Conservation (phyloP, 2,797 vertebrate genomes). For the Ceryle rudis region DNA sequence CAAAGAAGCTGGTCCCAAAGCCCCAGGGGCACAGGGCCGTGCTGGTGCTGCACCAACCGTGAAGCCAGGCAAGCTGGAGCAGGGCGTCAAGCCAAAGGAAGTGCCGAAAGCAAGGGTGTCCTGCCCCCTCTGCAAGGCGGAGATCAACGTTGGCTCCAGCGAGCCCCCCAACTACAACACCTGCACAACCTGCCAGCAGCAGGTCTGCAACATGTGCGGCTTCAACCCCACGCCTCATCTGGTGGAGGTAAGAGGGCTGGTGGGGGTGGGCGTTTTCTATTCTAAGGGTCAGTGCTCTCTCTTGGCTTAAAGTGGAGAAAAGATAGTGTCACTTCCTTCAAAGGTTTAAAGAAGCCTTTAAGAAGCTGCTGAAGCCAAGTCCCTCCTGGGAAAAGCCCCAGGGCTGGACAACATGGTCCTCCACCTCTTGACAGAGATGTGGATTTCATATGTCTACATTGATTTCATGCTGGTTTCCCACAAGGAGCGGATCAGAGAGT, state of each 20-base stretch:
- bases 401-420: neutral
- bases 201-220: slow-evolving; percentile 98
- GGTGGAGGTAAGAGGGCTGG: slow-evolving; percentile 89
- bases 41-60: slow-evolving; percentile 34
- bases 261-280: rapidly evolving
- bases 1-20: slow-evolving; percentile 84
- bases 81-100: slow-evolving; percentile 87
- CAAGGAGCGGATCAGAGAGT: neutral
- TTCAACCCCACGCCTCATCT: slow-evolving; percentile 98
- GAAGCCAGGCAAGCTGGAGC: slow-evolving; percentile 76
- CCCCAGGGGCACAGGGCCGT: slow-evolving; percentile 70
- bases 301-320: neutral
- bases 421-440: neutral
- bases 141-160: slow-evolving; percentile 87
- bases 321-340: neutral
- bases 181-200: slow-evolving; percentile 92
- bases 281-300: rapidly evolving
- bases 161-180: slow-evolving; percentile 94
- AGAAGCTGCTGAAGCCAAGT: neutral
- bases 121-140: slow-evolving; percentile 96
- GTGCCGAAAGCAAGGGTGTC: slow-evolving; percentile 83
- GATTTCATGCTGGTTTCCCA: neutral
- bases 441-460: neutral
- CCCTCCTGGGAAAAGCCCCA: neutral
- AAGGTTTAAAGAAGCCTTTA: neutral